Percentiles rank a stretch among this genome's conserved stretches.
Evolutionary conservation across 2,113 vertebrate species (phyloP).

Genomic region (Oreotrochilus melanogaster): DNA sequence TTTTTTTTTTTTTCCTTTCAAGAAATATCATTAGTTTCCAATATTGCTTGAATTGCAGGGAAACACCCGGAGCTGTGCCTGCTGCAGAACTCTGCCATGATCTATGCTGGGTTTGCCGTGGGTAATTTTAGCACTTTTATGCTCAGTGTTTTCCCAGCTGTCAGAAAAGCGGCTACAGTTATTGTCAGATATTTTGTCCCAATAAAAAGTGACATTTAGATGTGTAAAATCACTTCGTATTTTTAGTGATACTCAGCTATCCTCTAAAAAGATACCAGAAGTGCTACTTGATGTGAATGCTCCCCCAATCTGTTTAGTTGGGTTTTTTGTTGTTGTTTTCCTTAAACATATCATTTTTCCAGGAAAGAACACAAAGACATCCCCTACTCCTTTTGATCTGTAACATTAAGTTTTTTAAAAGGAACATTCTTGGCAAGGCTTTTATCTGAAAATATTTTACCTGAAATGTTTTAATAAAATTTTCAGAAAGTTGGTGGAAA

Average conservation of each 20-base stretch:
- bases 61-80: fast-evolving
- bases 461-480: not conserved
- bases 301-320: not conserved
- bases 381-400: not conserved
- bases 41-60: fast-evolving
- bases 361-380: not conserved
- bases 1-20: fast-evolving
- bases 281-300: not conserved
- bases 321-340: not conserved
- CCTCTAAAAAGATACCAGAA: not conserved
- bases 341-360: not conserved
- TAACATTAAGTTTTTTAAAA: not conserved
- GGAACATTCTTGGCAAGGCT: not conserved
- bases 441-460: not conserved
- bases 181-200: not conserved
- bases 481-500: not conserved
- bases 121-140: fast-evolving
- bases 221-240: not conserved
- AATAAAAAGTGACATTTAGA: not conserved
- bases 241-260: not conserved
- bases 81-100: fast-evolving
- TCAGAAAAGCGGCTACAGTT: not conserved
- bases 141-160: fast-evolving
- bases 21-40: fast-evolving
- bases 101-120: fast-evolving